Percentiles rank a stretch among this genome's conserved stretches.
phyloP scores from a whole-genome alignment of 2,113 vertebrate genomes.

The Heteronetta atricapilla region DNA sequence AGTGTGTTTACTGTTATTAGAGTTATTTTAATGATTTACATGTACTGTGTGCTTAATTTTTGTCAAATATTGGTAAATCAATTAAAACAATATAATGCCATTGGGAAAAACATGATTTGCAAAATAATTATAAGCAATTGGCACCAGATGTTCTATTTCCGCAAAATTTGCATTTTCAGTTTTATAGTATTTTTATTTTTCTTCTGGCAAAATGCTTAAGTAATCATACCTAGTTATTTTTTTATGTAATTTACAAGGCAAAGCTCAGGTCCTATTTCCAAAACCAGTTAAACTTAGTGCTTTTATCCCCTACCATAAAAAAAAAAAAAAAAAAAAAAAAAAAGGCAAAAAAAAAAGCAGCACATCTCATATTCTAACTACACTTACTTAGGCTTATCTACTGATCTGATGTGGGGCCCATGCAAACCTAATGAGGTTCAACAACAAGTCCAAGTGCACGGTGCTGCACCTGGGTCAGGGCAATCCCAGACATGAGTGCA shows the following conservation, averaged over 20 bases:
- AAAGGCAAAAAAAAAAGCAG: neutral
- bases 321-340: neutral
- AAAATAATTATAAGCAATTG: conserved; percentile 39
- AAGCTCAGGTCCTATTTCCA: neutral
- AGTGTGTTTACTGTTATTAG: neutral
- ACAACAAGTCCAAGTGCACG: no score
- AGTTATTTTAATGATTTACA: neutral
- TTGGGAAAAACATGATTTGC: conserved; percentile 20
- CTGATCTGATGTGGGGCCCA: neutral
- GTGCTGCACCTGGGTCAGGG: no score
- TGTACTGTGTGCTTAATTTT: neutral
- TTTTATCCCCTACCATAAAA: neutral
- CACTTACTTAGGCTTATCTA: neutral
- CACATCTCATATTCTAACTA: neutral
- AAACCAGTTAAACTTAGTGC: neutral
- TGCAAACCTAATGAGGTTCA: no score
- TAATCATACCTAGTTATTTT: neutral
- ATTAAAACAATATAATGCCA: conserved; percentile 10
- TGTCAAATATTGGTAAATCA: conserved; percentile 36
- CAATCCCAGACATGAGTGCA: no score
- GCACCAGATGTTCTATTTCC: conserved; percentile 27
- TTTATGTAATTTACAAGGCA: neutral
- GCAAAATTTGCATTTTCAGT: conserved; percentile 8
- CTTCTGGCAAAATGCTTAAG: neutral
- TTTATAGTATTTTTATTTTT: neutral